Evolutionary conservation across 2,113 vertebrate genomes (phyloP).

Genomic region (Canis aureus): DNA sequence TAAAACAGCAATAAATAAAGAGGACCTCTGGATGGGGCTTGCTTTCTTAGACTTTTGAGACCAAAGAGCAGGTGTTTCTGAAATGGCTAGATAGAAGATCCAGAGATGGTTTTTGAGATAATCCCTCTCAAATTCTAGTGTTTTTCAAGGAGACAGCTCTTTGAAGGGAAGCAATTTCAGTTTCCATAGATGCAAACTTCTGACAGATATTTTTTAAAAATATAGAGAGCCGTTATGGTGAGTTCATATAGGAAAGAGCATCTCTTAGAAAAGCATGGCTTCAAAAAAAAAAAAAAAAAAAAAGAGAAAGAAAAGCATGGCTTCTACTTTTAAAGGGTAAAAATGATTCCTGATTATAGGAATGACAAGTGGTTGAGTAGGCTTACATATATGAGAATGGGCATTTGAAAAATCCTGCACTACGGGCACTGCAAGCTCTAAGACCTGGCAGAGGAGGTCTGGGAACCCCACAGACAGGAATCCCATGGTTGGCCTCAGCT

Average conservation of each 20-base stretch:
- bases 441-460: neutral
- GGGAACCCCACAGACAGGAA: neutral
- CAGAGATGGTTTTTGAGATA: neutral
- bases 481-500: neutral
- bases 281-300: neutral
- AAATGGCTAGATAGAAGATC: neutral
- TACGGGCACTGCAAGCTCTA: neutral
- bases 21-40: neutral
- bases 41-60: neutral
- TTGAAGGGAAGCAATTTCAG: neutral
- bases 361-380: neutral
- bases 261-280: neutral
- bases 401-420: neutral
- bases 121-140: neutral
- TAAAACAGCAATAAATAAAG: neutral
- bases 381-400: neutral
- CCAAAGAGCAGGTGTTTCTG: neutral
- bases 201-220: neutral
- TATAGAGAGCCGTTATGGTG: neutral
- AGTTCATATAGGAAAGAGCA: neutral
- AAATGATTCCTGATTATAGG: neutral
- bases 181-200: neutral
- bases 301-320: neutral
- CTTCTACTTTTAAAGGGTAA: neutral
- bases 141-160: neutral